Percentiles rank a stretch among this genome's conserved stretches.
These are phyloP conservation scores for Ammodytes dubius DNA, from an alignment of 2,113 vertebrate genomes.

Conservation along the genomic window DNA sequence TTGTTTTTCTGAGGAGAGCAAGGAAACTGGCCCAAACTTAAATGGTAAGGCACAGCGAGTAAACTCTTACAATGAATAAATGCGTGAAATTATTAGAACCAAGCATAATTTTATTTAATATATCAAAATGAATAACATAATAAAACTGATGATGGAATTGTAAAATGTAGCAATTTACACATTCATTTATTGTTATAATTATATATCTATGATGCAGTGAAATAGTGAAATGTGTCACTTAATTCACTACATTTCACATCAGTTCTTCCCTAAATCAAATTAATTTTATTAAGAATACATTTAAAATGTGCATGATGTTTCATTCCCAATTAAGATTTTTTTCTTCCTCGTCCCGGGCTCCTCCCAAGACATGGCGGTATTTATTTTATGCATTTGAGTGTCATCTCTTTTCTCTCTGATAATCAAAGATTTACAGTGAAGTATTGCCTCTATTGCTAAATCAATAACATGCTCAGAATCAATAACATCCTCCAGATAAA, in stretches of 20 bases:
- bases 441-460: slow-evolving; percentile 42
- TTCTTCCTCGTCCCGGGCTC: not conserved
- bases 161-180: not conserved
- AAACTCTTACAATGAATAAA: not conserved
- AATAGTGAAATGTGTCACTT: not conserved
- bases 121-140: not conserved
- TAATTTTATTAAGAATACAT: slow-evolving; percentile 1
- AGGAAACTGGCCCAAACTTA: slow-evolving; percentile 55
- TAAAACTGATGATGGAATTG: not conserved
- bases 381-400: slow-evolving; percentile 25
- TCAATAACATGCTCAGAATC: slow-evolving; percentile 58
- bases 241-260: not conserved
- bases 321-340: not conserved
- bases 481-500: slow-evolving; percentile 50
- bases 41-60: not conserved
- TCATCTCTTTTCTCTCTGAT: slow-evolving; percentile 32
- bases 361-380: not conserved
- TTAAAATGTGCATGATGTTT: not conserved
- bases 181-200: not conserved
- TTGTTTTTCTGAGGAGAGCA: slow-evolving; percentile 63
- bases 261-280: not conserved
- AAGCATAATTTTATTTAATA: not conserved
- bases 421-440: slow-evolving; percentile 59
- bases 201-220: not conserved
- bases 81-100: not conserved